phyloP scores from a whole-genome alignment of 2,888 invertebrate species.

The Tachina grossa region DNA sequence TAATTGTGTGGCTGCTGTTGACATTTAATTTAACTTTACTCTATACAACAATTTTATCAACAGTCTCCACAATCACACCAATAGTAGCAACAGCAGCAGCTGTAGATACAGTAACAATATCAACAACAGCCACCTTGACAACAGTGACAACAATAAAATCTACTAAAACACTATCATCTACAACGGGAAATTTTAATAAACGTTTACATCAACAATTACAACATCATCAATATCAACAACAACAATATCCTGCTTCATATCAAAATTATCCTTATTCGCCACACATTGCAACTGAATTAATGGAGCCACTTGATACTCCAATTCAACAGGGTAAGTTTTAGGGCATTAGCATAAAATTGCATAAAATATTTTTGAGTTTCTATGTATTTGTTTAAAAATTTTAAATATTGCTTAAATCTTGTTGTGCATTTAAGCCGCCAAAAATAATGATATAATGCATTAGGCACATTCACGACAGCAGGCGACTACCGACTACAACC shows the following conservation, averaged over 20 bases:
- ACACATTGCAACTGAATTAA: slow-evolving; percentile 60
- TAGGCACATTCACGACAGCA: no score
- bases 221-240: slow-evolving; percentile 61
- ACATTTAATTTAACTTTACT: slow-evolving; percentile 62
- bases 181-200: slow-evolving; percentile 27
- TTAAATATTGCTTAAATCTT: background rate
- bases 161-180: background rate
- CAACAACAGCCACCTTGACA: slow-evolving; percentile 39
- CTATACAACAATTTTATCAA: slow-evolving; percentile 52
- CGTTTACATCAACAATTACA: slow-evolving; percentile 59
- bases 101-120: slow-evolving; percentile 3
- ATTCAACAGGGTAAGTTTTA: slow-evolving; percentile 55
- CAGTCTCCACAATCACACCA: slow-evolving; percentile 30
- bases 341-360: slow-evolving; percentile 37
- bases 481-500: no score
- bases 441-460: background rate
- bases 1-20: slow-evolving; percentile 57
- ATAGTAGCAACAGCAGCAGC: slow-evolving; percentile 3
- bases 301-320: slow-evolving; percentile 45
- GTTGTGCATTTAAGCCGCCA: background rate
- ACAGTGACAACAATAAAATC: slow-evolving; percentile 27
- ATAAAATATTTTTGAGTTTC: background rate
- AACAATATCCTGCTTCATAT: slow-evolving; percentile 63
- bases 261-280: slow-evolving; percentile 63
- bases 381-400: background rate